These are phyloP conservation scores for Stichodactyla helianthus DNA, from an alignment of 64 coral and sea anemone species.

Conservation along the genomic window DNA sequence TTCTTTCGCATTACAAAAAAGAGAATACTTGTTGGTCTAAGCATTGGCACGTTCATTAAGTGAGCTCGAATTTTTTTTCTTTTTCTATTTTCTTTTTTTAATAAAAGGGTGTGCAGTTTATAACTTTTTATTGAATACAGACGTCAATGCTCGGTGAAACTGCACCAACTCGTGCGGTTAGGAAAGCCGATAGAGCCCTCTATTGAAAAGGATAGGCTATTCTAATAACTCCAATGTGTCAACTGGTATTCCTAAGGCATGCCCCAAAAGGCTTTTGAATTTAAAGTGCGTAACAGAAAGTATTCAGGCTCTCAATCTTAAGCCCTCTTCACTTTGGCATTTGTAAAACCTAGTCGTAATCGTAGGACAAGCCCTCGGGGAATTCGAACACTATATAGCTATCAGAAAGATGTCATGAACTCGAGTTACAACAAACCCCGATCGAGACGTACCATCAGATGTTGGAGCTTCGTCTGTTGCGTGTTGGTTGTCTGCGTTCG, in stretches of 20 bases:
- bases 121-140: background rate
- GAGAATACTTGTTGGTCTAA: background rate
- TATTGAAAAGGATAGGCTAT: constrained; percentile 15
- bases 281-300: background rate
- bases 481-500: background rate
- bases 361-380: constrained; percentile 13
- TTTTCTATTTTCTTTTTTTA: no score
- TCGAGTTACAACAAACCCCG: background rate
- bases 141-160: background rate
- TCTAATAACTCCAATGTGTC: constrained; percentile 14
- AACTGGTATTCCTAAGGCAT: constrained; percentile 15
- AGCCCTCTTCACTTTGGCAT: constrained; percentile 27
- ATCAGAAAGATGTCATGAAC: background rate
- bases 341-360: constrained; percentile 11
- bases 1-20: background rate
- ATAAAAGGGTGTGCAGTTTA: background rate
- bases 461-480: background rate
- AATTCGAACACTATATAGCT: constrained; percentile 7
- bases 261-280: constrained; percentile 17
- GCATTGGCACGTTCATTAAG: background rate
- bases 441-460: constrained; percentile 6
- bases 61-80: background rate
- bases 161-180: background rate
- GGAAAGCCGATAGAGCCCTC: background rate
- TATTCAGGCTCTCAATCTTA: constrained; percentile 16